Conservation (phyloP, 1,140 invertebrate genomes). For the Gryon sp. region DNA sequence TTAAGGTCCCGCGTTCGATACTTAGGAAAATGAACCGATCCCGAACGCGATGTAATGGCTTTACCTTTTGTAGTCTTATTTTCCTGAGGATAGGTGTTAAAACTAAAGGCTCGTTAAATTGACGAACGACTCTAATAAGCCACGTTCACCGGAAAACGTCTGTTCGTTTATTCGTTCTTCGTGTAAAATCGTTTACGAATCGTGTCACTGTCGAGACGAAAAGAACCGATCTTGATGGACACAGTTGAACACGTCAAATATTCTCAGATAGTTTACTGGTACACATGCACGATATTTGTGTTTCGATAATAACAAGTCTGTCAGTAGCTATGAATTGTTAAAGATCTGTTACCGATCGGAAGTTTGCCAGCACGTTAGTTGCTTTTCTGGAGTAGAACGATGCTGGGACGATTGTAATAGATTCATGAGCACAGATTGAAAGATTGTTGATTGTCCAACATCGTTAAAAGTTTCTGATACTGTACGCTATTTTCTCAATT, state of each 20-base stretch:
- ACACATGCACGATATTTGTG: constrained; percentile 30
- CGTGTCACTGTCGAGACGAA: constrained; percentile 46
- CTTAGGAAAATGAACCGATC: constrained; percentile 63
- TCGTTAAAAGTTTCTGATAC: too few relatives aligned
- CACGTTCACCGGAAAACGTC: constrained; percentile 63
- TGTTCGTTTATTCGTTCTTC: constrained; percentile 10
- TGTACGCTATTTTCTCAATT: too few relatives aligned
- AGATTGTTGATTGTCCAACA: neutral
- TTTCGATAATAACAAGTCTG: constrained; percentile 43
- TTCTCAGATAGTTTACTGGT: constrained; percentile 2
- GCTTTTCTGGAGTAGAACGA: constrained; percentile 14
- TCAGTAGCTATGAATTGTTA: constrained; percentile 51
- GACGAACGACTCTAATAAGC: constrained; percentile 67
- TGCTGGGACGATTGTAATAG: neutral
- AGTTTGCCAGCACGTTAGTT: constrained; percentile 4
- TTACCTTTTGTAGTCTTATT: constrained; percentile 63
- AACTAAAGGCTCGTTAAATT: constrained; percentile 67
- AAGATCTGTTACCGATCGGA: constrained; percentile 37
- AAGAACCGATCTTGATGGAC: constrained; percentile 6
- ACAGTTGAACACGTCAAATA: constrained; percentile 3
- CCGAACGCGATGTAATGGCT: constrained; percentile 49
- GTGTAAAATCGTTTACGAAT: constrained; percentile 53
- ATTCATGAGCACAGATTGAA: neutral
- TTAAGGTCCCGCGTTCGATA: constrained; percentile 58
- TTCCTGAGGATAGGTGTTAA: constrained; percentile 56